A percentile compares a stretch with the other conserved stretches of the same genome.
phyloP scores from a whole-genome alignment of 2,113 vertebrate species.

The Petaurus breviceps region DNA sequence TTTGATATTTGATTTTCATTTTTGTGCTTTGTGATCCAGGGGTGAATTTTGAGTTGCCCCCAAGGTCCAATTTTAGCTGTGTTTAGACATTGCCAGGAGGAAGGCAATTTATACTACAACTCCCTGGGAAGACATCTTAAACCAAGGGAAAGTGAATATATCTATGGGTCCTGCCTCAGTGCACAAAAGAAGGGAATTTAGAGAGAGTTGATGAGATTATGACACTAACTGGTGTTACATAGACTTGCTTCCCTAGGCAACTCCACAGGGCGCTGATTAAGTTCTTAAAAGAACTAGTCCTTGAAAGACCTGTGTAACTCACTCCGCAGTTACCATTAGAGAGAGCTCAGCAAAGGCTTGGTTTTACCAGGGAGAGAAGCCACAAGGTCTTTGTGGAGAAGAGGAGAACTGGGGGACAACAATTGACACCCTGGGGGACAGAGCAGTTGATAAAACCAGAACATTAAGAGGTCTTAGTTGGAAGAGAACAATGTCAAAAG shows the following conservation, averaged over 20 bases:
- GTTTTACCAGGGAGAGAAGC: background rate
- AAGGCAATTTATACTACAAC: background rate
- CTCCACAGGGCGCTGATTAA: background rate
- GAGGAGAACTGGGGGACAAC: background rate
- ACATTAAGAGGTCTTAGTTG: background rate
- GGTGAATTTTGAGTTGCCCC: background rate
- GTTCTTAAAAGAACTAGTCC: background rate
- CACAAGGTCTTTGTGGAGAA: background rate
- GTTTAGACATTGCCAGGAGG: background rate
- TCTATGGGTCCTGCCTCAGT: background rate
- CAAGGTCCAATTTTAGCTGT: background rate
- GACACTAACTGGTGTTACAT: background rate
- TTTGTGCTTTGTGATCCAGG: background rate
- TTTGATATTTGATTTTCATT: background rate
- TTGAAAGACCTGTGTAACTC: background rate
- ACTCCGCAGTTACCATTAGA: background rate
- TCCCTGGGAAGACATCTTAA: background rate
- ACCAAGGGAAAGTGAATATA: background rate
- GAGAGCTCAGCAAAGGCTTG: background rate
- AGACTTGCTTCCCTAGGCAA: conserved; percentile 2
- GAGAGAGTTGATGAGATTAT: background rate
- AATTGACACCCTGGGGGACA: background rate
- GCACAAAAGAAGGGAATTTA: background rate
- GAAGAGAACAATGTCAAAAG: background rate
- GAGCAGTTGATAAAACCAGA: background rate